These are phyloP conservation scores for Pseudoips prasinana DNA, from an alignment of 2,888 invertebrate species.

Conservation along the genomic window DNA sequence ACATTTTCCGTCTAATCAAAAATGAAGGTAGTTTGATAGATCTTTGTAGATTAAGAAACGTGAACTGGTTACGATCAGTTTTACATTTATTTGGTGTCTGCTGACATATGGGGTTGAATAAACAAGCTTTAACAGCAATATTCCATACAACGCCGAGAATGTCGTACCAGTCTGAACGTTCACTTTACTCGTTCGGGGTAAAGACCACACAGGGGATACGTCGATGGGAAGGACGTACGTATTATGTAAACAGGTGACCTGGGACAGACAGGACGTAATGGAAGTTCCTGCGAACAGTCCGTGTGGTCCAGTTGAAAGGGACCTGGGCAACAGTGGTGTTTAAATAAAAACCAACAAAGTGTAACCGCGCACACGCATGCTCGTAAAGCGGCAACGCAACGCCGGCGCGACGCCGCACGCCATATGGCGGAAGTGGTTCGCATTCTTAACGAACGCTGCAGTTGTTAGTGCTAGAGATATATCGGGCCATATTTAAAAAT, in stretches of 20 bases:
- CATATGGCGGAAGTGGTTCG: constrained; percentile 67
- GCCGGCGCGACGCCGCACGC: constrained; percentile 40
- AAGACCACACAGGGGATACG: constrained; percentile 39
- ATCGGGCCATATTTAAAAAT: constrained; percentile 28
- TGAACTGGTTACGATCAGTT: constrained; percentile 27
- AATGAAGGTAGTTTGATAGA: too few species aligned
- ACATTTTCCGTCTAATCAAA: too few species aligned
- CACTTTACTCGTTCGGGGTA: constrained; percentile 22
- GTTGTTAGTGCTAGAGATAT: constrained; percentile 32
- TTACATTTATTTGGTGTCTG: constrained; percentile 39
- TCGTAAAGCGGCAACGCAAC: constrained; percentile 38
- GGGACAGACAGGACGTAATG: constrained; percentile 32
- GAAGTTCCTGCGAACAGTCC: constrained; percentile 30
- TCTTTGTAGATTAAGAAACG: constrained; percentile 25
- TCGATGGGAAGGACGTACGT: constrained; percentile 12
- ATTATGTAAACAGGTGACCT: constrained; percentile 42
- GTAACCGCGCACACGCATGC: constrained; percentile 48
- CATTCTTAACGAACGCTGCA: constrained; percentile 43
- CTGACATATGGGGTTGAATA: constrained; percentile 41
- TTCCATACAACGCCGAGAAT: constrained; percentile 23
- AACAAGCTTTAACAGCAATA: constrained; percentile 36
- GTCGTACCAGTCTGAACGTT: constrained; percentile 9
- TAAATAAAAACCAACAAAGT: constrained; percentile 53
- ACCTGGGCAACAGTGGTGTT: constrained; percentile 33
- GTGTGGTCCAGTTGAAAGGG: constrained; percentile 43